Conservation (phyloP, 2,797 vertebrate species). For the Hipposideros larvatus region DNA sequence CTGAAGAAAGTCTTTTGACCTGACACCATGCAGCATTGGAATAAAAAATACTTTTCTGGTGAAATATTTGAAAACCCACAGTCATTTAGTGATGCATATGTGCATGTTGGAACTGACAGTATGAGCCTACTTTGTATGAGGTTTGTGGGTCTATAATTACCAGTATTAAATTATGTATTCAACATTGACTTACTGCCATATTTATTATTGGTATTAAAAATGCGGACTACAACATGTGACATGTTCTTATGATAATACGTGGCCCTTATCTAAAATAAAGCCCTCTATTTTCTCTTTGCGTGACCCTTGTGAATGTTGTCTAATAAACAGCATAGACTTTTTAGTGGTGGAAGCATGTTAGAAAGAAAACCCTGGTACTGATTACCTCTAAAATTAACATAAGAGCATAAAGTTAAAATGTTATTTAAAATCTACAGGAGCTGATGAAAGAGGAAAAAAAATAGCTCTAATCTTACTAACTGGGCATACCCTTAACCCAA, state of each 20-base stretch:
- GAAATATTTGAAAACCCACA: constrained; percentile 70
- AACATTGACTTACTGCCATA: constrained; percentile 70
- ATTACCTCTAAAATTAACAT: constrained; percentile 35
- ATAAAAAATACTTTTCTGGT: constrained; percentile 58
- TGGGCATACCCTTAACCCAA: background rate
- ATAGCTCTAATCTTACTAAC: background rate
- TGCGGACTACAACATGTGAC: constrained; percentile 59
- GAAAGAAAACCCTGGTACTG: background rate
- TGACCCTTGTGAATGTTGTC: background rate
- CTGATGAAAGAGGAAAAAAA: constrained; percentile 14
- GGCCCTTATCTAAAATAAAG: constrained; percentile 78
- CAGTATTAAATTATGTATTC: constrained; percentile 79
- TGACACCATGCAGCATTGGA: constrained; percentile 23
- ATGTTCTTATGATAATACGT: constrained; percentile 49
- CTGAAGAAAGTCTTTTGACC: constrained; percentile 57
- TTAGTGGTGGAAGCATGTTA: background rate
- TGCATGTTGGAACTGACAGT: constrained; percentile 30
- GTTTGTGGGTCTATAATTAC: constrained; percentile 63
- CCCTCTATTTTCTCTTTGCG: constrained; percentile 66
- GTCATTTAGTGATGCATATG: constrained; percentile 21
- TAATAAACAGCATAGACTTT: constrained; percentile 22
- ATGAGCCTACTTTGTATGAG: constrained; percentile 18
- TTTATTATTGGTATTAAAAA: constrained; percentile 80
- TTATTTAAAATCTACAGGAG: constrained; percentile 60
- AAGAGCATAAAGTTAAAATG: constrained; percentile 9